Conservation (phyloP, 2,888 invertebrate genomes). For the Volucella bombylans region DNA sequence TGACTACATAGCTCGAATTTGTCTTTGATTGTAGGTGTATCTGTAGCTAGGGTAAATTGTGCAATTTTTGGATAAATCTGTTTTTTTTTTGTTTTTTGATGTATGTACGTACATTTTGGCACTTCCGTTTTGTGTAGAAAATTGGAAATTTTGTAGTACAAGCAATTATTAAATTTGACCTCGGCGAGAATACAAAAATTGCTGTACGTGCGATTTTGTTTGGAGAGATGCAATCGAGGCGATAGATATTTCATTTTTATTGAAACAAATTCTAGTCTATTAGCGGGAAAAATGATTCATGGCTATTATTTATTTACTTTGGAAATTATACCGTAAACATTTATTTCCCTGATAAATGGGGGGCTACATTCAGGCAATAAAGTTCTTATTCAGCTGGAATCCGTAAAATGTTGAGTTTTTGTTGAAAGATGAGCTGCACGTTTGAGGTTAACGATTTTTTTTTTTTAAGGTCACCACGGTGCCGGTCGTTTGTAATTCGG, state of each 20-base stretch:
- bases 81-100: background rate
- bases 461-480: no score
- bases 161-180: conserved; percentile 32
- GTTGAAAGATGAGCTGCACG: no score
- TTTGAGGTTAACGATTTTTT: no score
- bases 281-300: conserved; percentile 24
- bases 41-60: conserved; percentile 52
- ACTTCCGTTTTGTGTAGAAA: conserved; percentile 34
- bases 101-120: conserved; percentile 9
- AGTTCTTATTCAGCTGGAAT: no score
- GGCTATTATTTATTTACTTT: conserved; percentile 17
- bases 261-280: conserved; percentile 1
- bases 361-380: background rate
- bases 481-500: no score
- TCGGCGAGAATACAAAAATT: conserved; percentile 16
- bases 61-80: conserved; percentile 14
- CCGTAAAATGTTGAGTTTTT: no score
- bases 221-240: conserved; percentile 43
- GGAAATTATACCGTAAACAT: background rate
- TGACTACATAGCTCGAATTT: background rate
- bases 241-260: conserved; percentile 32
- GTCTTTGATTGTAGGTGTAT: background rate
- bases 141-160: background rate
- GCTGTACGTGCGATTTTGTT: conserved; percentile 19
- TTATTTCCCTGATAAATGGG: background rate